Conservation (phyloP, 1,140 invertebrate genomes). For the Hylaeus anthracinus region DNA sequence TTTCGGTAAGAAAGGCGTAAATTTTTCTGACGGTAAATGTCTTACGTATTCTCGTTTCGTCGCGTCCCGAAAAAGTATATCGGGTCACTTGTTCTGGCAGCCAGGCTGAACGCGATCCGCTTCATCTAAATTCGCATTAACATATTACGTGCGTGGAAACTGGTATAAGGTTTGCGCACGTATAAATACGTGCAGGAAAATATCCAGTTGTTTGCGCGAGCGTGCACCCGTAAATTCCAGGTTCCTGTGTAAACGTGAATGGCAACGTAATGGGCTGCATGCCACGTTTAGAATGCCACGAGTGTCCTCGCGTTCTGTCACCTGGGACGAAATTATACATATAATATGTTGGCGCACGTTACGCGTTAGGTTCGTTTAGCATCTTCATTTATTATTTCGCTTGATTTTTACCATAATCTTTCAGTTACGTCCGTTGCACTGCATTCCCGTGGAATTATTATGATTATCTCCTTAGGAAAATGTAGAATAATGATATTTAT, state of each 20-base stretch:
- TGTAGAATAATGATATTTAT: too few species aligned
- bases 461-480: too few species aligned
- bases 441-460: too few species aligned
- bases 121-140: conserved; percentile 33
- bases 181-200: neutral
- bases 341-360: neutral
- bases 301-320: neutral
- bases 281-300: neutral
- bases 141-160: conserved; percentile 40
- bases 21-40: neutral
- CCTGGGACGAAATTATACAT: neutral
- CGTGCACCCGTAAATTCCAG: neutral
- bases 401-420: neutral
- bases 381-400: neutral
- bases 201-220: conserved; percentile 16
- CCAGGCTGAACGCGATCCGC: neutral
- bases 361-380: neutral
- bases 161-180: neutral
- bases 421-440: too few species aligned
- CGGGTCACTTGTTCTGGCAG: conserved; percentile 7
- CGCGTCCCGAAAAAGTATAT: conserved; percentile 27
- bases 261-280: conserved; percentile 16
- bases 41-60: neutral
- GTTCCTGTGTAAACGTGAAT: conserved; percentile 16
- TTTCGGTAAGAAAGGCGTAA: neutral